Base-by-base conservation (phyloP, 2,113 vertebrate genomes). In the Ailurus styani region DNA sequence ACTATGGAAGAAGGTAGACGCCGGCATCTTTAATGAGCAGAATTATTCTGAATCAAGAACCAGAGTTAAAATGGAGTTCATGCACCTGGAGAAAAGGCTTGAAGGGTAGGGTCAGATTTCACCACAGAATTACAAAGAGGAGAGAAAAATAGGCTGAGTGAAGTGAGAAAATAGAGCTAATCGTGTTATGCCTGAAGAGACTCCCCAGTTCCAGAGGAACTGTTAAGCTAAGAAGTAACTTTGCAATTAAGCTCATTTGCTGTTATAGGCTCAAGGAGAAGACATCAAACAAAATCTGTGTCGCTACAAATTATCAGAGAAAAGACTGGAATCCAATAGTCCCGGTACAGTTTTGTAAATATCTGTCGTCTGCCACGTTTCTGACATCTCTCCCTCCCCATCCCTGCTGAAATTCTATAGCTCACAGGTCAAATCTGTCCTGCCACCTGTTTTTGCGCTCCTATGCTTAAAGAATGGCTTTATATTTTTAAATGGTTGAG, bases 11-110 rank as follows among this genome's bases (percentile, higher is more conserved):
- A 79, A 57, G 14, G 4, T 3, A 45, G 42, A 23, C 0, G 27
- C 18, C 20, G 15, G 11, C 29, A 55, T 57, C 45, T n/a, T 31
- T 55, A n/a, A 21, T 20, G 27, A 82, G 47, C 66, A 89, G 47
- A 47, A 27, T 73, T 72, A 62, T 40, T 47, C 57, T 64, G 70
- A 37, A 25, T 18, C 27, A 70, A 72, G 77, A 73, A 54, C 52
- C 72, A 52, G 31, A 45, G n/a, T 87, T 66, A 84, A 87, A 92
- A 50, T n/a, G 18, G 42, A 91, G 27, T 54, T 89, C 62, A 29
- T 55, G 45, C 25, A 23, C 37, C 29, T 31, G 23, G 29, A 87
- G 57, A 21, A 90, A 66, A 72, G 57, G 0, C 7, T 86, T 18
- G 7, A 77, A 54, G 14, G 37, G 15, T 34, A 25, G 37, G 45